These are phyloP conservation scores for Sitta europaea DNA, from an alignment of 2,113 vertebrate species.

Conservation along the genomic window DNA sequence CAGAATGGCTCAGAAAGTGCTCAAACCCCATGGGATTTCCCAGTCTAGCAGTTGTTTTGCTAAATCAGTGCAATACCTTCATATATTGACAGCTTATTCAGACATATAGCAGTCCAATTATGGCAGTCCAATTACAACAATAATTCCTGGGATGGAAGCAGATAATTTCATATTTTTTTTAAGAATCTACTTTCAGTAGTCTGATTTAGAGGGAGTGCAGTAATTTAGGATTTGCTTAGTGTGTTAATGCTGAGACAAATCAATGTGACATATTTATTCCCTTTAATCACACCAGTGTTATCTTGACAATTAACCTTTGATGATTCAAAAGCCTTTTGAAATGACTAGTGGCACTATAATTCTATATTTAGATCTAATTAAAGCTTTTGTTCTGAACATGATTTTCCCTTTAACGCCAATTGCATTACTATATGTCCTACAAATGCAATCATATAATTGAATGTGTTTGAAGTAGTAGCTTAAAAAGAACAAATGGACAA, in stretches of 20 bases:
- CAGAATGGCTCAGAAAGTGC: neutral
- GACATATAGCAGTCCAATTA: neutral
- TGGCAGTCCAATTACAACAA: neutral
- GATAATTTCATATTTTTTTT: neutral
- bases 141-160: neutral
- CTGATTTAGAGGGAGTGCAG: neutral
- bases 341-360: neutral
- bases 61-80: neutral
- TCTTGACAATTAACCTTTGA: slow-evolving; percentile 17
- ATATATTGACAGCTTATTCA: neutral
- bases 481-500: neutral
- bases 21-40: neutral
- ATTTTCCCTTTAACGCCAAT: neutral
- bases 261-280: neutral
- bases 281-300: neutral
- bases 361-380: slow-evolving; percentile 23
- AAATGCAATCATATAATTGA: neutral
- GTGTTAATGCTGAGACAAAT: neutral
- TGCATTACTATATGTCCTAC: neutral
- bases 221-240: neutral
- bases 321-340: slow-evolving; percentile 31
- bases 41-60: neutral
- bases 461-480: neutral
- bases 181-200: neutral
- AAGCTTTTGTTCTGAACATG: slow-evolving; percentile 8